Conservation (phyloP, 2,888 invertebrate species). For the Drosophila kuntzei region DNA sequence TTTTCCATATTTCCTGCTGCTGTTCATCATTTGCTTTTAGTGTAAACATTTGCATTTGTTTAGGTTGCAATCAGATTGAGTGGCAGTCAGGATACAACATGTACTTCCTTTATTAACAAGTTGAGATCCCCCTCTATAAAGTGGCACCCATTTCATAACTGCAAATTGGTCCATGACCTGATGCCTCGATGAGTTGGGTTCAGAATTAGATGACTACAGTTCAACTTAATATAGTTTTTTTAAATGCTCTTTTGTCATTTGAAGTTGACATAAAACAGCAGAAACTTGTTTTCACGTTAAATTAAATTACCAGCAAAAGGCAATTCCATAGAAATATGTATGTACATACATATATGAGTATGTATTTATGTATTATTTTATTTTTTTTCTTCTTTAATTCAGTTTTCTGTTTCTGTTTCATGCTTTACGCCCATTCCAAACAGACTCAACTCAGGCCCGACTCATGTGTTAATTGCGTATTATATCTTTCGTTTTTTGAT, state of each 20-base stretch:
- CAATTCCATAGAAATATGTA: slow-evolving; percentile 64
- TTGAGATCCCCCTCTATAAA: background rate
- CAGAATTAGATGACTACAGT: slow-evolving; percentile 43
- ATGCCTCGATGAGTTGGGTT: slow-evolving; percentile 32
- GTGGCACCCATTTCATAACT: slow-evolving; percentile 52
- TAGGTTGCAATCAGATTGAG: slow-evolving; percentile 32
- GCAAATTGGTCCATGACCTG: slow-evolving; percentile 65
- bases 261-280: slow-evolving; percentile 62
- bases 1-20: slow-evolving; percentile 11
- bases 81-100: slow-evolving; percentile 31
- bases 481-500: slow-evolving; percentile 78
- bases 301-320: slow-evolving; percentile 74
- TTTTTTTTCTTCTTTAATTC: slow-evolving; percentile 29
- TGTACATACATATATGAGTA: slow-evolving; percentile 16
- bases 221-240: slow-evolving; percentile 41
- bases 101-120: slow-evolving; percentile 33
- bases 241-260: slow-evolving; percentile 42
- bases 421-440: slow-evolving; percentile 69
- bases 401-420: slow-evolving; percentile 46
- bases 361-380: slow-evolving; percentile 28
- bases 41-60: slow-evolving; percentile 69
- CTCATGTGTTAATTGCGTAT: slow-evolving; percentile 78
- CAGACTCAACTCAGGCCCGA: slow-evolving; percentile 32
- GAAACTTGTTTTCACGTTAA: slow-evolving; percentile 76
- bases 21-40: slow-evolving; percentile 38